A percentile compares a stretch with the other conserved stretches of the same genome.
phyloP scores from a whole-genome alignment of 2,888 invertebrate species.

The Acronicta leporina region DNA sequence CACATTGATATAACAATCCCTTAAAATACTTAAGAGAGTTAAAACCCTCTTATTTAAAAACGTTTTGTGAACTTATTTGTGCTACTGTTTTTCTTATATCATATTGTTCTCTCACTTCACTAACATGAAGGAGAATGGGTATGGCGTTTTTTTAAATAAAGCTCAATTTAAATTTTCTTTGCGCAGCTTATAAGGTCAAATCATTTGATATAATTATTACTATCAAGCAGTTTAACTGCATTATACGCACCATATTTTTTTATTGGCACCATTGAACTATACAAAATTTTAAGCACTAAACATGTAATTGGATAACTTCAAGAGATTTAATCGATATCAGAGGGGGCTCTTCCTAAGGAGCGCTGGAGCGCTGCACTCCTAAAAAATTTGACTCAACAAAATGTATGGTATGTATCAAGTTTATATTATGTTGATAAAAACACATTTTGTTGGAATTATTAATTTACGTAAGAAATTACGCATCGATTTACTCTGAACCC shows the following conservation, averaged over 20 bases:
- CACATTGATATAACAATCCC: not conserved
- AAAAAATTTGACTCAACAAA: no score
- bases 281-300: not conserved
- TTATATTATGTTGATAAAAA: no score
- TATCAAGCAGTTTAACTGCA: not conserved
- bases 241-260: not conserved
- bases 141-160: not conserved
- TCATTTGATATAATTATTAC: not conserved
- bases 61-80: not conserved
- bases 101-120: not conserved
- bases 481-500: no score
- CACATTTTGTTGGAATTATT: no score
- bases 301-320: no score
- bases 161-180: not conserved
- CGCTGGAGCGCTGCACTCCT: no score
- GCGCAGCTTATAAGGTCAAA: not conserved
- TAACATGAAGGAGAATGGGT: no score
- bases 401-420: no score
- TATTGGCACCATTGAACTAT: not conserved
- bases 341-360: no score
- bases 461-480: no score
- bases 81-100: not conserved
- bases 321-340: not conserved
- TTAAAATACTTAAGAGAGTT: not conserved
- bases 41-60: not conserved